Conservation (phyloP, 2,888 invertebrate genomes). For the Galeruca laticollis region DNA sequence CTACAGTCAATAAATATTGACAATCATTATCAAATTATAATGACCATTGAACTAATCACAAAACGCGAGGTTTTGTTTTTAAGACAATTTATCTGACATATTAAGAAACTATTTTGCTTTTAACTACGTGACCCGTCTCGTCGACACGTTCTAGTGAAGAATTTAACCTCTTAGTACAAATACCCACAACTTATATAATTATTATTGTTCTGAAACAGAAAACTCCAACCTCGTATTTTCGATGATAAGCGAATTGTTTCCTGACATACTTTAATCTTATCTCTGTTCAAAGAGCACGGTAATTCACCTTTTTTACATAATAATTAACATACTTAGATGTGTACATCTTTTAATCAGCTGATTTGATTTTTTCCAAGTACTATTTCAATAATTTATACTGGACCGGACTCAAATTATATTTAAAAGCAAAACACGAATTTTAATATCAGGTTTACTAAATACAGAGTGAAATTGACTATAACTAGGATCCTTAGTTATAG, state of each 20-base stretch:
- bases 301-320: slow-evolving; percentile 2
- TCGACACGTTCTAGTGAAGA: not conserved
- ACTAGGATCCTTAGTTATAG: too few relatives aligned
- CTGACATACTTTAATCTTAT: slow-evolving; percentile 1
- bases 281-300: slow-evolving; percentile 3
- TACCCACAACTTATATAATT: not conserved
- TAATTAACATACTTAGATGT: not conserved
- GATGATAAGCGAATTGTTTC: slow-evolving; percentile 1
- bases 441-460: too few relatives aligned
- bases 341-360: not conserved
- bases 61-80: slow-evolving; percentile 3
- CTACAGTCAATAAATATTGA: too few relatives aligned
- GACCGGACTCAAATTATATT: not conserved
- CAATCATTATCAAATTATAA: not conserved
- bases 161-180: not conserved
- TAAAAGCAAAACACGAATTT: not conserved
- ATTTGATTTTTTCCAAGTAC: not conserved
- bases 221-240: not conserved
- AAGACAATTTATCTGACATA: not conserved
- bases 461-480: too few relatives aligned
- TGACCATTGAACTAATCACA: not conserved
- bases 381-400: not conserved
- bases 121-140: slow-evolving; percentile 1
- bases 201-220: not conserved
- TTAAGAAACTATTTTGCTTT: not conserved